Percentiles rank a stretch among this genome's conserved stretches.
These are phyloP conservation scores for Stigmatopora argus DNA, from an alignment of 2,113 vertebrate genomes.

Conservation along the genomic window DNA sequence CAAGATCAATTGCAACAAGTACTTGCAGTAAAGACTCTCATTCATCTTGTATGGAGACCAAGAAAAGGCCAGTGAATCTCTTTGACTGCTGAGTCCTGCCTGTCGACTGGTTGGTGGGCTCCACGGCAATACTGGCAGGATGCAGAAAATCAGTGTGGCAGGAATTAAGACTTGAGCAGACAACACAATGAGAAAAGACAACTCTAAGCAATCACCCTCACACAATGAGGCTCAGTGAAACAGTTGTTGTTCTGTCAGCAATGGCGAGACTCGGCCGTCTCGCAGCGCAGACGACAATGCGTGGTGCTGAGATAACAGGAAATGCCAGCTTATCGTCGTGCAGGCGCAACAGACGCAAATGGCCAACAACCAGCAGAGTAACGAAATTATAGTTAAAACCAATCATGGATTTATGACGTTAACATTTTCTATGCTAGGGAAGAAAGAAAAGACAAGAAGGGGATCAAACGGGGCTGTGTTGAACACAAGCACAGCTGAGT, in stretches of 20 bases:
- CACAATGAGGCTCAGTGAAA: slow-evolving; percentile 52
- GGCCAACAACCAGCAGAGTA: slow-evolving; percentile 16
- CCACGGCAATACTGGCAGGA: slow-evolving; percentile 27
- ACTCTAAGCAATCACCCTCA: slow-evolving; percentile 15
- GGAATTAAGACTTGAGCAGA: slow-evolving; percentile 52
- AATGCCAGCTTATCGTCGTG: slow-evolving; percentile 67
- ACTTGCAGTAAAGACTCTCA: neutral
- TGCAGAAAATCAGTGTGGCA: slow-evolving; percentile 45
- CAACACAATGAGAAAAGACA: slow-evolving; percentile 43
- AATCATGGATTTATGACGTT: neutral
- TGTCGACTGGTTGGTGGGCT: slow-evolving; percentile 8
- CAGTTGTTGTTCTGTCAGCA: slow-evolving; percentile 51
- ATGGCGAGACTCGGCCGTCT: slow-evolving; percentile 45
- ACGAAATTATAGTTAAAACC: neutral
- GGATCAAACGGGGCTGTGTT: slow-evolving; percentile 40
- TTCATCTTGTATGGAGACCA: slow-evolving; percentile 2
- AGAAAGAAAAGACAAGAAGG: slow-evolving; percentile 5
- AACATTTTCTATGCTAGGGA: neutral
- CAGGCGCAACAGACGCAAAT: slow-evolving; percentile 31
- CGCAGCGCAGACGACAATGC: slow-evolving; percentile 61
- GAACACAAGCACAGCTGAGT: slow-evolving; percentile 47
- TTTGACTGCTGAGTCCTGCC: neutral
- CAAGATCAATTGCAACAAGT: slow-evolving; percentile 9
- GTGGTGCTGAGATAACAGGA: slow-evolving; percentile 68
- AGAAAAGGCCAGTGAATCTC: neutral